Base-by-base conservation (phyloP, 2,113 vertebrate species). In the Malaclemys terrapin region DNA sequence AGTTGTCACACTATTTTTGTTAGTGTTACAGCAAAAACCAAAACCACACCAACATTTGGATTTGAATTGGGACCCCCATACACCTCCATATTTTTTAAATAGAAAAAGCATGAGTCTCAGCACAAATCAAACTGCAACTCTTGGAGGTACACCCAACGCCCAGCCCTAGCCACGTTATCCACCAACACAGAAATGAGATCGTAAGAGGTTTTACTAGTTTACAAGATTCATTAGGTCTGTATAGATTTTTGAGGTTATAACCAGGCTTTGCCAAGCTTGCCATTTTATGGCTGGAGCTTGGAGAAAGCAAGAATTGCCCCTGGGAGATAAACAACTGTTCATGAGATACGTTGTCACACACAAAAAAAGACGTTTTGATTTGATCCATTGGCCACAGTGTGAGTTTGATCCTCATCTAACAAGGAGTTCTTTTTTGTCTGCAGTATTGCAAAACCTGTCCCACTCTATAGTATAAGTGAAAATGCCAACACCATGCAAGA, bases 341-440 rank as follows among this genome's bases (percentile, higher is more conserved):
- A 80, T 97, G 96, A 97, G 97, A 96, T 95, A 96, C 95, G 96
- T 95, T 97, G 97, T 97, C 97, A 97, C 1, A 0, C 11, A 96
- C 95, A 97, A 89, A 96, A 96, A 97, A 97, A 88, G 27, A 94
- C 92, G 94, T 94, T 52, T 97, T 96, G 97, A 97, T 97, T 95
- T 91, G 95, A 96, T 96, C 95, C 93, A 93, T 86, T 95, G 92
- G 97, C 96, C 96, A 97, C 87, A 89, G 89, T 19, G 82, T 80
- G 57, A 90, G 84, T 35, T 94, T 95, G 97, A 97, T 97, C 95
- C 62, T 96, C 97, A 95, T 97, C 97, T 95, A 89, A 62, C 96
- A 95, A 97, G 97, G 97, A 97, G 97, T 91, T 96, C 86, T 85
- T 94, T 89, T 90, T 97, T 53, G 1, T 93, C 94, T 95, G 94